Evolutionary conservation across 1,140 invertebrate genomes (phyloP).

Genomic region (Phymorhynchus buccinoides): DNA sequence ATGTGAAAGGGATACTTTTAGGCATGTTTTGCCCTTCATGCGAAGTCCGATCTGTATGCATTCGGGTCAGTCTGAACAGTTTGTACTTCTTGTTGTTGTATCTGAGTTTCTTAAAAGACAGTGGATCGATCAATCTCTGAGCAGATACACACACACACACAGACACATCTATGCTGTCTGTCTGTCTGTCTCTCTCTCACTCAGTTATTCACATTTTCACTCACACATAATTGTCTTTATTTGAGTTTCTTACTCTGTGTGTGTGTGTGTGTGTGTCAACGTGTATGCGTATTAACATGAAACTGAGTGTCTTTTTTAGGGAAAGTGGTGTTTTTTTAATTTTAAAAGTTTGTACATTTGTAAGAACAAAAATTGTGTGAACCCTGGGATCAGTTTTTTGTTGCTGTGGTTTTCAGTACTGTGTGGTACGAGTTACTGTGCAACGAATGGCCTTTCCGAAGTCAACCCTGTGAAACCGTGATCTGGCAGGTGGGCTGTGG

Average conservation of each 20-base stretch:
- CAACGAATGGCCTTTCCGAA: conserved; percentile 96
- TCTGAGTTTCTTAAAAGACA: neutral
- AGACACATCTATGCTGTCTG: too few relatives aligned
- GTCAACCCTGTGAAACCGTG: conserved; percentile 92
- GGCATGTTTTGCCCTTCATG: conserved; percentile 95
- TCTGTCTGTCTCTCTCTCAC: too few relatives aligned
- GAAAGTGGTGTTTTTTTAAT: too few relatives aligned
- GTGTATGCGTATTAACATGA: neutral
- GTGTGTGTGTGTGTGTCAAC: neutral
- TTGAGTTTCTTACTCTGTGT: neutral
- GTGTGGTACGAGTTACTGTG: conserved; percentile 99
- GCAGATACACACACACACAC: too few relatives aligned
- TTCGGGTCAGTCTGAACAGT: conserved; percentile 95
- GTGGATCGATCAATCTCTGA: too few relatives aligned
- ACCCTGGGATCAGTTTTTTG: too few relatives aligned
- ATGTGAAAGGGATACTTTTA: too few relatives aligned
- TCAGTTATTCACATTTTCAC: neutral
- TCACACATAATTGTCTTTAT: neutral
- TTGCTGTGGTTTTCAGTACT: conserved; percentile 80
- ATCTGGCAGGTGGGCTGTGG: conserved; percentile 98
- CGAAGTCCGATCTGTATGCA: conserved; percentile 94
- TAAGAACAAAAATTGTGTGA: too few relatives aligned
- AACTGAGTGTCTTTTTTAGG: too few relatives aligned
- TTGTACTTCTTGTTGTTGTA: conserved; percentile 26
- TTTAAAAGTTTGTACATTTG: too few relatives aligned